Evolutionary conservation across 2,797 vertebrate species (phyloP).

Genomic region (Astyanax mexicanus): DNA sequence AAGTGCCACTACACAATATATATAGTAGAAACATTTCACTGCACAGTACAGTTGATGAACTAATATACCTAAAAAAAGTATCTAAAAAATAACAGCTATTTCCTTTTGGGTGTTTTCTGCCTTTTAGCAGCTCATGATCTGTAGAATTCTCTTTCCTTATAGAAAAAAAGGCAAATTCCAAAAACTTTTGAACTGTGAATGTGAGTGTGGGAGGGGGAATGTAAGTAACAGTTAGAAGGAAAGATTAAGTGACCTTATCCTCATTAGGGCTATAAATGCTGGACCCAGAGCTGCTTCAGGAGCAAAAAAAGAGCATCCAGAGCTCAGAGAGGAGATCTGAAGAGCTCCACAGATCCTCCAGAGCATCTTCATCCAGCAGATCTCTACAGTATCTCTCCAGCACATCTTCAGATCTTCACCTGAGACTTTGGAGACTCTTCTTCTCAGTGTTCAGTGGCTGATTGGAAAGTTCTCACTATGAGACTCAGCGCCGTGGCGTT

Average conservation of each 20-base stretch:
- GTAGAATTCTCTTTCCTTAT: conserved; percentile 39
- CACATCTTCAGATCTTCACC: too few relatives aligned
- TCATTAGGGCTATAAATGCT: conserved; percentile 74
- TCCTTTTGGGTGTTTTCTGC: too few relatives aligned
- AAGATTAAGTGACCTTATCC: conserved; percentile 74
- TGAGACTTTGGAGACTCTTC: background rate
- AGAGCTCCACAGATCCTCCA: conserved; percentile 38
- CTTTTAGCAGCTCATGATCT: background rate
- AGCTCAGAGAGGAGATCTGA: conserved; percentile 60
- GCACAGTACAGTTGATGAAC: too few relatives aligned
- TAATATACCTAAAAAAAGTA: too few relatives aligned
- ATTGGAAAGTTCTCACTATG: conserved; percentile 67
- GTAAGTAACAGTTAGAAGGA: conserved; percentile 62
- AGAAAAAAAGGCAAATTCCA: too few relatives aligned
- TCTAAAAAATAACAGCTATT: too few relatives aligned
- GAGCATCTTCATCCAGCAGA: background rate
- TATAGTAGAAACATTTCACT: too few relatives aligned
- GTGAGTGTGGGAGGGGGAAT: conserved; percentile 69
- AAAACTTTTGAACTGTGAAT: too few relatives aligned
- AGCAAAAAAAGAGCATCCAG: conserved; percentile 57
- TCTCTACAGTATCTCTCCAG: background rate
- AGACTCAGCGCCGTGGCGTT: conserved; percentile 66
- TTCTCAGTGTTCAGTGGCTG: background rate
- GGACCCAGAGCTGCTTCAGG: conserved; percentile 52
- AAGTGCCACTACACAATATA: too few relatives aligned